Conservation (phyloP, 2,888 invertebrate species). For the Aelia acuminata region DNA sequence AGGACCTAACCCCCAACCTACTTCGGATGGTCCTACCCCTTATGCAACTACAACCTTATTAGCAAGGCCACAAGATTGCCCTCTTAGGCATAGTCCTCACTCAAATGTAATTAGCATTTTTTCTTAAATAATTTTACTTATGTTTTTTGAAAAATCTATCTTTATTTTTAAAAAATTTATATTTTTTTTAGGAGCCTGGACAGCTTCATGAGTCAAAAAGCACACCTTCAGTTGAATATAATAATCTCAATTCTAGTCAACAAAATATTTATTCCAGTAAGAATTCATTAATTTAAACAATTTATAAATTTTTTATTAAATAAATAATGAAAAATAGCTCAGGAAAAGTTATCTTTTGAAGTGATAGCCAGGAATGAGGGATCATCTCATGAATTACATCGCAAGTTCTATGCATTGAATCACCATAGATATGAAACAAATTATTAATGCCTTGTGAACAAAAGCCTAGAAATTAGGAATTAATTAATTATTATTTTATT, state of each 20-base stretch:
- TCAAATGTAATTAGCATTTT: neutral
- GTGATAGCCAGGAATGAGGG: too few species aligned
- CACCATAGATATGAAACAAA: too few species aligned
- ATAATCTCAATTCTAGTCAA: slow-evolving; percentile 64
- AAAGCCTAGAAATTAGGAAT: too few species aligned
- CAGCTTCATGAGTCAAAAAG: slow-evolving; percentile 64
- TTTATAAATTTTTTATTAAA: too few species aligned
- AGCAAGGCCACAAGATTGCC: slow-evolving; percentile 63
- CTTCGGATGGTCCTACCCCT: slow-evolving; percentile 74
- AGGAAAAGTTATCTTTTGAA: too few species aligned
- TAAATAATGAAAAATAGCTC: too few species aligned
- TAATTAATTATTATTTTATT: too few species aligned
- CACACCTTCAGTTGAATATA: slow-evolving; percentile 64
- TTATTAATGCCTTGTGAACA: too few species aligned
- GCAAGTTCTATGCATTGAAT: too few species aligned
- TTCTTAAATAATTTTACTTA: neutral
- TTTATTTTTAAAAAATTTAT: neutral
- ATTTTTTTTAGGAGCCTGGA: slow-evolving; percentile 62
- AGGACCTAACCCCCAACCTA: slow-evolving; percentile 58
- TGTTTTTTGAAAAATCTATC: neutral
- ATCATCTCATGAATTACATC: too few species aligned
- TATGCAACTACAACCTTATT: slow-evolving; percentile 82
- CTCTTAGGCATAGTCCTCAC: slow-evolving; percentile 62
- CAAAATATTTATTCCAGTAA: slow-evolving; percentile 65
- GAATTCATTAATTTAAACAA: neutral